Conservation (phyloP, 2,797 vertebrate species). For the Leptatherina wallacei region DNA sequence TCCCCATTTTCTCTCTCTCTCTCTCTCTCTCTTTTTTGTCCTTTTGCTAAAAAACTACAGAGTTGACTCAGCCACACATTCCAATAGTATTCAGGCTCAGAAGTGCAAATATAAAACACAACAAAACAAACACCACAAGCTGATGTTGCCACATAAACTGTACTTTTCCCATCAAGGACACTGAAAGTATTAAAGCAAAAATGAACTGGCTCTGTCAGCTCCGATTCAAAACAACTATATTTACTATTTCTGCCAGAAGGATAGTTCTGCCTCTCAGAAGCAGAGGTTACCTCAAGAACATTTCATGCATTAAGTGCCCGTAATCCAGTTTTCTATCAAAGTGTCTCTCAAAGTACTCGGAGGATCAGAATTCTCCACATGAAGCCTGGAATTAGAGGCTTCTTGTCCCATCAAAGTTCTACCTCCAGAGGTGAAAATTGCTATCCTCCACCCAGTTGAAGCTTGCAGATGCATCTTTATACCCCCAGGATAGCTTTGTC, state of each 20-base stretch:
- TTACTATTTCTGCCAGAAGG: conserved; percentile 3
- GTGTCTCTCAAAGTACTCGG: conserved; percentile 29
- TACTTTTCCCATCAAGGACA: not conserved
- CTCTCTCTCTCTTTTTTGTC: no score
- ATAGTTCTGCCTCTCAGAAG: conserved; percentile 10
- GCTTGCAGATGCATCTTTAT: conserved; percentile 49
- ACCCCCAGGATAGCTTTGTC: conserved; percentile 39
- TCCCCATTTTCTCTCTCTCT: no score
- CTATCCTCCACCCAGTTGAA: conserved; percentile 24
- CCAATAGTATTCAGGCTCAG: not conserved
- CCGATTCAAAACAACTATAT: conserved; percentile 9
- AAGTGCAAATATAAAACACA: not conserved
- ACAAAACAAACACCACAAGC: not conserved
- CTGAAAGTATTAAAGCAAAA: not conserved
- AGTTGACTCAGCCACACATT: not conserved
- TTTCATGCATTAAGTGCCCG: conserved; percentile 30
- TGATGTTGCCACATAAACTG: not conserved
- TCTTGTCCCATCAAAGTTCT: conserved; percentile 42
- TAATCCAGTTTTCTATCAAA: conserved; percentile 57
- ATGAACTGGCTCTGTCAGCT: conserved; percentile 1
- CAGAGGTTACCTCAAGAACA: conserved; percentile 22
- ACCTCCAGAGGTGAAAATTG: conserved; percentile 58
- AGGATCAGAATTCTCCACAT: conserved; percentile 31
- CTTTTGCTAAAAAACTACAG: not conserved
- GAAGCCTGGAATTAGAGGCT: conserved; percentile 38